Base-by-base conservation (phyloP, 64 coral and sea anemone genomes). In the Stichodactyla helianthus region DNA sequence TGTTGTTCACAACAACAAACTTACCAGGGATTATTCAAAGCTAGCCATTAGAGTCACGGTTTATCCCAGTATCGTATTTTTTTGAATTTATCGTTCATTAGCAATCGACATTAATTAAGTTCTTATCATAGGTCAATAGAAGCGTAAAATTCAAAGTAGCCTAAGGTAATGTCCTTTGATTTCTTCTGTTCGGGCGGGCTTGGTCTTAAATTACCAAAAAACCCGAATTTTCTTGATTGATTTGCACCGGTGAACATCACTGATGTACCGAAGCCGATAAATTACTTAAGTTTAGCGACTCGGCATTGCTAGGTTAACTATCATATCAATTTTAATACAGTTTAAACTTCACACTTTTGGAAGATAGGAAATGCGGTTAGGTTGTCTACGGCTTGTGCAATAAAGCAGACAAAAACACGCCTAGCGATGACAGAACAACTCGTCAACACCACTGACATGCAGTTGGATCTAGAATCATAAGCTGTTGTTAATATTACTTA, bases 281-380 rank as follows among this genome's bases (percentile, higher is more conserved):
- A 11, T 26, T 26, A 2, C 31, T 27, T 8, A 31, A 31, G 68
- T 74, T 74, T 74, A 11, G n/a, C 68, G 20, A 23, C 11, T 31
- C 25, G 7, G 6, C 11, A 27, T 74, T 25, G 6, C 2, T 27
- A 74, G 68, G 68, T 74, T 25, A 74, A 31, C 35, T 31, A 74
- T 74, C 68, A 27, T 0, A 27, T 74, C 68, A 74, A 6, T 74
- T 74, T 74, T 7, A 74, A 74, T 74, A 74, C 68, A 26, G 68
- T 74, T 74, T 74, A 74, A 74, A 31, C 68, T 74, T 74, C n/a
- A 31, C 68, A 74, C 68, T 74, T 74, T 74, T 74, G 27, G 68
- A 6, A 74, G 10, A 74, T 74, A 74, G 68, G 68, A 74, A 74
- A 74, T 74, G 68, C 68, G 68, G 68, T 74, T 74, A 27, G 25